phyloP scores from a whole-genome alignment of 1,140 invertebrate species.

The Lethocerus indicus region DNA sequence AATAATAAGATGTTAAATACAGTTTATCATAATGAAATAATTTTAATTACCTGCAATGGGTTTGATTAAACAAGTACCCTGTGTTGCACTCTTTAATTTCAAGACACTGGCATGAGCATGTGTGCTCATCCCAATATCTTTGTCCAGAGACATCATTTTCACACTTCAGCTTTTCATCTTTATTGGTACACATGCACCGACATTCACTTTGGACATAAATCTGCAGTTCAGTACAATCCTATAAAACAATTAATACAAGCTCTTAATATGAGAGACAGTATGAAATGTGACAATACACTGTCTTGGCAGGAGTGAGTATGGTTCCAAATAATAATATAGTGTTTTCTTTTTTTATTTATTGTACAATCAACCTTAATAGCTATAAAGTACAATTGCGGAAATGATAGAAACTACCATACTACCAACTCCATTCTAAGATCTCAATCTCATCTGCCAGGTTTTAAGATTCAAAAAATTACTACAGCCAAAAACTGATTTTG shows the following conservation, averaged over 20 bases:
- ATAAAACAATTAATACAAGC: slow-evolving; percentile 16
- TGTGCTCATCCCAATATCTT: slow-evolving; percentile 40
- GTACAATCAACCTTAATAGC: too few species aligned
- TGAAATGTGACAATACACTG: neutral
- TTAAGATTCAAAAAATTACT: too few species aligned
- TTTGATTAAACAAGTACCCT: slow-evolving; percentile 36
- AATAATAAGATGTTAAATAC: too few species aligned
- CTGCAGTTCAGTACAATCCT: slow-evolving; percentile 40
- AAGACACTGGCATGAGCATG: slow-evolving; percentile 37
- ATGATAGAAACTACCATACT: too few species aligned
- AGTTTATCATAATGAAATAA: too few species aligned
- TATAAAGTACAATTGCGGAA: too few species aligned
- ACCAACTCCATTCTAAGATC: too few species aligned
- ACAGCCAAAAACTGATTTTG: too few species aligned
- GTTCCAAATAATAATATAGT: too few species aligned
- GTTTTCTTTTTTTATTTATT: too few species aligned
- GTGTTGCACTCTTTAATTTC: slow-evolving; percentile 33
- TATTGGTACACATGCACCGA: slow-evolving; percentile 37
- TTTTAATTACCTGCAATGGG: slow-evolving; percentile 33
- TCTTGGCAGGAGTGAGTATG: too few species aligned
- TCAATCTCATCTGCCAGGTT: too few species aligned
- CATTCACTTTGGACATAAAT: slow-evolving; percentile 34
- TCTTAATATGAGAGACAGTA: neutral
- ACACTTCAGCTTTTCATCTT: slow-evolving; percentile 39
- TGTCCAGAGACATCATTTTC: slow-evolving; percentile 21